Evolutionary conservation across 2,888 invertebrate species (phyloP).

Genomic region (Drosophila atroscutellata): DNA sequence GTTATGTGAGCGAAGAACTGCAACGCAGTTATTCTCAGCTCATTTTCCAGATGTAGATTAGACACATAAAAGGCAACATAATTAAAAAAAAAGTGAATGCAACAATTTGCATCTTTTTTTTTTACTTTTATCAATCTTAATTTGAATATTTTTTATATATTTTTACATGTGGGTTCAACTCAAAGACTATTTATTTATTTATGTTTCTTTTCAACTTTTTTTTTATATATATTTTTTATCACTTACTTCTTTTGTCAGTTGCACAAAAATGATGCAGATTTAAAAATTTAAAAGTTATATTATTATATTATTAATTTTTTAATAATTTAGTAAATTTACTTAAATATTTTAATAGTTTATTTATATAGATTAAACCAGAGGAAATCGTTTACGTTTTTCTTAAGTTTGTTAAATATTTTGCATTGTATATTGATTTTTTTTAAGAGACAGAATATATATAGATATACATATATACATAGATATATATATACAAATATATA

Average conservation of each 20-base stretch:
- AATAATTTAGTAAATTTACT: background rate
- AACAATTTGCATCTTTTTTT: conserved; percentile 16
- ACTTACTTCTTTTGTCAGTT: background rate
- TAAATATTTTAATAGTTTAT: background rate
- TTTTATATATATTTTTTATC: background rate
- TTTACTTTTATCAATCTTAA: background rate
- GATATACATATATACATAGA: no score
- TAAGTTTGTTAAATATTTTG: background rate
- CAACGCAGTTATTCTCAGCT: conserved; percentile 51
- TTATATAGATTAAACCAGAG: background rate
- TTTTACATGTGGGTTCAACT: background rate
- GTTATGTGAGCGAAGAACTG: background rate
- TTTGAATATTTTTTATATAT: background rate
- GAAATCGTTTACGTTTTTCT: background rate
- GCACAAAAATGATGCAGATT: no score
- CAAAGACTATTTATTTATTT: background rate
- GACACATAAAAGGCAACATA: conserved; percentile 49
- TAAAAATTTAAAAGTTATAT: background rate
- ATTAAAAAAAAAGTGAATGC: conserved; percentile 51
- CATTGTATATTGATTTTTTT: background rate
- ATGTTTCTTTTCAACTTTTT: background rate
- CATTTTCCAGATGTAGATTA: conserved; percentile 51
- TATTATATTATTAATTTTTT: background rate
- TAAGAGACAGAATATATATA: no score
- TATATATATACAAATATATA: no score